Percentiles rank a stretch among this genome's conserved stretches.
Evolutionary conservation across 2,888 invertebrate species (phyloP).

Genomic region (Eutolmus rufibarbis): DNA sequence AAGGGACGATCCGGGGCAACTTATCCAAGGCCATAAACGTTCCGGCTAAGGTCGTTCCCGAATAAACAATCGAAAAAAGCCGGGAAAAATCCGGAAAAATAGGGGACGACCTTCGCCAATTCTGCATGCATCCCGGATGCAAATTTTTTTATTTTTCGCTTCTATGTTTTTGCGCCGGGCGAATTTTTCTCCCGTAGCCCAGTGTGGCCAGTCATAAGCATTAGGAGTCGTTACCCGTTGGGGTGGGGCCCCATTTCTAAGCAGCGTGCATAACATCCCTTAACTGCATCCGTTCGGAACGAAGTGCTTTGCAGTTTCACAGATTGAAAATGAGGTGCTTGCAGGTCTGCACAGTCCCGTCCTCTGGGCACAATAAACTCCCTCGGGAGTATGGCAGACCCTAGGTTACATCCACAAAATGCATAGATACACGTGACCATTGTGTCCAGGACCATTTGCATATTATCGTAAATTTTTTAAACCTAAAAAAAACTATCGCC

Average conservation of each 20-base stretch:
- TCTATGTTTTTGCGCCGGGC: not conserved
- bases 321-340: slow-evolving; percentile 32
- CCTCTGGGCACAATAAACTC: not conserved
- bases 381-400: not conserved
- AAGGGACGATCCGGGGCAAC: not conserved
- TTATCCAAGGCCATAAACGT: slow-evolving; percentile 10
- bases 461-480: slow-evolving; percentile 35
- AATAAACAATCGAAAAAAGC: not conserved
- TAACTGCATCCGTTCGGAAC: slow-evolving; percentile 24
- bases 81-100: not conserved
- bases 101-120: not conserved
- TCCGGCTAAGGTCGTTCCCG: not conserved
- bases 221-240: slow-evolving; percentile 20
- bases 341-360: not conserved
- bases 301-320: slow-evolving; percentile 29
- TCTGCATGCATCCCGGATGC: not conserved
- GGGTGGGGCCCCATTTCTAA: not conserved
- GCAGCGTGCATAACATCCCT: slow-evolving; percentile 10
- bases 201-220: slow-evolving; percentile 12
- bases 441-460: slow-evolving; percentile 33
- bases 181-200: not conserved
- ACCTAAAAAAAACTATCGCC: not conserved
- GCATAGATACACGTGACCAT: slow-evolving; percentile 32
- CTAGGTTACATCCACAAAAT: not conserved
- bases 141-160: not conserved